A percentile compares a stretch with the other conserved stretches of the same genome.
Conservation (phyloP, 2,113 vertebrate genomes). For the Steatornis caripensis region DNA sequence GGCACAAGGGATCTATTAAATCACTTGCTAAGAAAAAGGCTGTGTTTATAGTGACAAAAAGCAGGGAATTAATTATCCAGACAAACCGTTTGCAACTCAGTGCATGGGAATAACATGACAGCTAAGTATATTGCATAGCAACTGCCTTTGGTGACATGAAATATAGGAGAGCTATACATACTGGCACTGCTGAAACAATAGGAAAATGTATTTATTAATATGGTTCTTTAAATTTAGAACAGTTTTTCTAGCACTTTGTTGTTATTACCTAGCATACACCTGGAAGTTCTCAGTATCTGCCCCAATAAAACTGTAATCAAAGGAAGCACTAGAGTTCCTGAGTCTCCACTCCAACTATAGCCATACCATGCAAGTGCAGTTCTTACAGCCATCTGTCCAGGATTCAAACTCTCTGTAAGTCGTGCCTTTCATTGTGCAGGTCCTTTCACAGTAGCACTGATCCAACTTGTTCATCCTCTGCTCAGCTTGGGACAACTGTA, state of each 20-base stretch:
- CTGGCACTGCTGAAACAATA: background rate
- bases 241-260: background rate
- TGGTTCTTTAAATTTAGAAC: background rate
- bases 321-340: background rate
- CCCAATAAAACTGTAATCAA: constrained; percentile 10
- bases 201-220: constrained; percentile 3
- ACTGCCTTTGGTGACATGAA: background rate
- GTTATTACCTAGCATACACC: background rate
- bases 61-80: background rate
- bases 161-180: background rate
- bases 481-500: constrained; percentile 92
- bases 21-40: background rate
- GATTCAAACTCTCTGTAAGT: constrained; percentile 93
- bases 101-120: background rate
- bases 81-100: background rate
- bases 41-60: background rate
- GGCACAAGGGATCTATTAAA: background rate
- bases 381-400: constrained; percentile 97
- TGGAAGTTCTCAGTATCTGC: constrained; percentile 22
- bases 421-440: constrained; percentile 89
- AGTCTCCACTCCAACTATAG: background rate
- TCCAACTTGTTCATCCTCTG: constrained; percentile 97
- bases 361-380: constrained; percentile 96
- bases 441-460: constrained; percentile 97
- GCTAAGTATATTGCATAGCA: background rate